A percentile compares a stretch with the other conserved stretches of the same genome.
Evolutionary conservation across 2,797 vertebrate species (phyloP).

Genomic region (Acridotheres tristis): DNA sequence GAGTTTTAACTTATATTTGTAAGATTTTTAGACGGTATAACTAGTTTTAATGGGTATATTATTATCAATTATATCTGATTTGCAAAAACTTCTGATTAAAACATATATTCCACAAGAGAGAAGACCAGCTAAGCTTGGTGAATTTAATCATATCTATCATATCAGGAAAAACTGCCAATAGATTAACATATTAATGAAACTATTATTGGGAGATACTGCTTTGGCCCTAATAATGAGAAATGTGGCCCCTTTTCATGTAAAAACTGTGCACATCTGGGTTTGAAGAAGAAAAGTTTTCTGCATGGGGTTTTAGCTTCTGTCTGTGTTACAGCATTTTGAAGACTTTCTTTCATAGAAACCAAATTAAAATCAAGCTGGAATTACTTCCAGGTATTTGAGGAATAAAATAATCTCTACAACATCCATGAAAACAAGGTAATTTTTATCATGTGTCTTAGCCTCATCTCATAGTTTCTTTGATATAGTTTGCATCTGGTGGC

Average conservation of each 20-base stretch:
- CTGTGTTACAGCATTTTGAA: neutral
- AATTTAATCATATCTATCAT: neutral
- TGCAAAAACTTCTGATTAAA: conserved; percentile 13
- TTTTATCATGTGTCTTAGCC: neutral
- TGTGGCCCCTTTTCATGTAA: neutral
- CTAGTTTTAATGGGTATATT: neutral
- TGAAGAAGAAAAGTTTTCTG: neutral
- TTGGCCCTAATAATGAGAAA: neutral
- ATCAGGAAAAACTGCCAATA: conserved; percentile 73
- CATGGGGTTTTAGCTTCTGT: neutral
- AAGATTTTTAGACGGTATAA: neutral
- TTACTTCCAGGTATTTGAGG: conserved; percentile 24
- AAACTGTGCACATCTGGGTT: neutral
- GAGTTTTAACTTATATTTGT: neutral
- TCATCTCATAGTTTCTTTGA: neutral
- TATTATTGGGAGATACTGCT: conserved; percentile 77
- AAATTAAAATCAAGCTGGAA: conserved; percentile 23
- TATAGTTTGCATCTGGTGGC: neutral
- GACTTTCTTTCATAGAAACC: neutral
- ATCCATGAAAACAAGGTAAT: neutral
- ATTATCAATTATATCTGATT: neutral
- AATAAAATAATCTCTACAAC: neutral
- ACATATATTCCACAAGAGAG: neutral
- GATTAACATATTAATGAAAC: conserved; percentile 84
- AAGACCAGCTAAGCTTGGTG: neutral